A percentile compares a stretch with the other conserved stretches of the same genome.
Conservation (phyloP, 2,888 invertebrate genomes). For the Elysia crispata region DNA sequence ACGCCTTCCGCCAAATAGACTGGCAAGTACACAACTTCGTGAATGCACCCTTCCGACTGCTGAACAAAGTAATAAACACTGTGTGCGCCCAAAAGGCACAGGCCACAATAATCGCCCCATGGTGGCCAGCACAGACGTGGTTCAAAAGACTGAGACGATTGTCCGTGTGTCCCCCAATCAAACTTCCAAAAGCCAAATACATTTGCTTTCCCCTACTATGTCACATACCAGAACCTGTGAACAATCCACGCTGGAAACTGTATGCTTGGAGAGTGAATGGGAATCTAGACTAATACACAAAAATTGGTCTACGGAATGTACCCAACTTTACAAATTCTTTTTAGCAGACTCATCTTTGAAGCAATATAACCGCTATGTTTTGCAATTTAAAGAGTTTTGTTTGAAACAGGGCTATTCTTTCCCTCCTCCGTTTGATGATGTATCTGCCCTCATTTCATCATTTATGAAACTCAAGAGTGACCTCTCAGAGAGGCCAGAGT, state of each 20-base stretch:
- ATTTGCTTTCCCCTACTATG: neutral
- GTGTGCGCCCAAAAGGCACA: constrained; percentile 14
- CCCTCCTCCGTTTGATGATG: neutral
- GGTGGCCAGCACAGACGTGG: constrained; percentile 18
- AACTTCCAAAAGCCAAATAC: constrained; percentile 1
- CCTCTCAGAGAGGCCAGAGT: constrained; percentile 12
- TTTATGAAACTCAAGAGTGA: neutral
- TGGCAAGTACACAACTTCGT: constrained; percentile 23
- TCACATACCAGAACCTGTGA: too few species aligned
- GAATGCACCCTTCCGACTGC: constrained; percentile 20
- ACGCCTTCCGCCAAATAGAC: constrained; percentile 19
- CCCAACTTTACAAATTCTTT: neutral
- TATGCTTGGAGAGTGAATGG: too few species aligned
- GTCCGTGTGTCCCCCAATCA: constrained; percentile 12
- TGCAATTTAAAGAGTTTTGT: neutral
- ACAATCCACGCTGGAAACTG: too few species aligned
- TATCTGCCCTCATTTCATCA: neutral
- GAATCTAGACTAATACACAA: too few species aligned
- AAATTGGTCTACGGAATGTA: too few species aligned
- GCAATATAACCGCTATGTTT: neutral
- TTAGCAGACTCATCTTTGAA: neutral
- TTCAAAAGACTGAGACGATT: constrained; percentile 3
- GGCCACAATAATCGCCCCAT: constrained; percentile 33
- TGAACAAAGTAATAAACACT: neutral
- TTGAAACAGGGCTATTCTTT: neutral